Conservation (phyloP, 2,888 invertebrate genomes). For the Linnaemya tessellans region DNA sequence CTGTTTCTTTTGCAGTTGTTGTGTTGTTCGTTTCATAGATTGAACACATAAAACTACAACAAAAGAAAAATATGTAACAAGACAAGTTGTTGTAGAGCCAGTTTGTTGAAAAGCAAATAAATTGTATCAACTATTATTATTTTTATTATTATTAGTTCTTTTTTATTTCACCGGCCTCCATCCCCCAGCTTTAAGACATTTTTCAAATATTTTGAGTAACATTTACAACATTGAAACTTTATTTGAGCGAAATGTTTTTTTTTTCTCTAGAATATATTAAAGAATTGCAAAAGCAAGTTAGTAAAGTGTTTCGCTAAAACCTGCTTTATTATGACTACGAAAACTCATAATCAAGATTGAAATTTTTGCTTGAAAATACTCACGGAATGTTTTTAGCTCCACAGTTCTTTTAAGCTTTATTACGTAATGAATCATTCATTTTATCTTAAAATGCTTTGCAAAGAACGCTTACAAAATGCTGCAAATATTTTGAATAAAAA, state of each 20-base stretch:
- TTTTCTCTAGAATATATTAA: constrained; percentile 3
- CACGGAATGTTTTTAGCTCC: constrained; percentile 14
- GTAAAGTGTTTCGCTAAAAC: neutral
- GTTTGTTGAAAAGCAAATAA: constrained; percentile 33
- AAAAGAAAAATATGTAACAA: constrained; percentile 26
- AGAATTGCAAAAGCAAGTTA: neutral
- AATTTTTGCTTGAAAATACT: neutral
- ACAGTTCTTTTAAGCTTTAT: neutral
- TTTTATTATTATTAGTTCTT: too few species aligned
- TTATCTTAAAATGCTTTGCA: neutral
- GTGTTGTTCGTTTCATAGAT: neutral
- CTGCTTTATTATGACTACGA: neutral
- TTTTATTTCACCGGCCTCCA: too few species aligned
- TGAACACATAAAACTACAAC: neutral
- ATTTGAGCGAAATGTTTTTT: constrained; percentile 41
- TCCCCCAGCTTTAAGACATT: neutral
- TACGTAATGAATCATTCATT: neutral
- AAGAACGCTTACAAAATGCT: neutral
- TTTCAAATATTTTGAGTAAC: constrained; percentile 17
- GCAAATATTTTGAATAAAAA: neutral
- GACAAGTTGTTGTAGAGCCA: constrained; percentile 46
- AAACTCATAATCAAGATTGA: neutral
- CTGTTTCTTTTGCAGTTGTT: constrained; percentile 11
- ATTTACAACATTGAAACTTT: neutral
- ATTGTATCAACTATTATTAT: neutral